Conservation (phyloP, 2,888 invertebrate species). For the Orthonychiurus folsomi region DNA sequence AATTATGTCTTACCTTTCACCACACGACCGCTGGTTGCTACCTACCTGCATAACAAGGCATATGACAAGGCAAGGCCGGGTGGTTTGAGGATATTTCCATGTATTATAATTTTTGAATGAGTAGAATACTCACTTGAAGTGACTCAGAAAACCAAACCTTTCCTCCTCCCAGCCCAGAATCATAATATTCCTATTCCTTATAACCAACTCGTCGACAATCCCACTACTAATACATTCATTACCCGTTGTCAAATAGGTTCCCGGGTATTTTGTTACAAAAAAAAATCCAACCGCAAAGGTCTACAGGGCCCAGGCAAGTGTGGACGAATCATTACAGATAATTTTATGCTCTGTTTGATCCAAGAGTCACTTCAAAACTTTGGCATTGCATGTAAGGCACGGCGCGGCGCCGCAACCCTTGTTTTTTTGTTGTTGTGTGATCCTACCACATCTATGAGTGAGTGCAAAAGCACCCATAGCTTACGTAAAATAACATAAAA, state of each 20-base stretch:
- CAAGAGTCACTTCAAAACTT: conserved; percentile 20
- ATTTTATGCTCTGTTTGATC: conserved; percentile 23
- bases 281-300: neutral
- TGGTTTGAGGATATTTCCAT: neutral
- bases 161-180: too few species aligned
- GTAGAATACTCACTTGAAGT: neutral
- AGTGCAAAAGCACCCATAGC: neutral
- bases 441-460: neutral
- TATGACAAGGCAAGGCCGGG: too few species aligned
- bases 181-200: too few species aligned
- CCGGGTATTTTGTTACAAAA: neutral
- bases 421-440: neutral
- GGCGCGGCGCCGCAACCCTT: neutral
- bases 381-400: neutral
- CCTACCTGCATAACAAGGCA: neutral
- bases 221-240: neutral
- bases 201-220: too few species aligned
- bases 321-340: conserved; percentile 18
- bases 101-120: neutral
- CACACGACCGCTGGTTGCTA: too few species aligned
- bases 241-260: neutral
- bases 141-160: neutral
- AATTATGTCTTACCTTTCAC: neutral
- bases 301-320: neutral
- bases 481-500: too few species aligned